Evolutionary conservation across 2,888 invertebrate genomes (phyloP).

Genomic region (Aethes cnicana): DNA sequence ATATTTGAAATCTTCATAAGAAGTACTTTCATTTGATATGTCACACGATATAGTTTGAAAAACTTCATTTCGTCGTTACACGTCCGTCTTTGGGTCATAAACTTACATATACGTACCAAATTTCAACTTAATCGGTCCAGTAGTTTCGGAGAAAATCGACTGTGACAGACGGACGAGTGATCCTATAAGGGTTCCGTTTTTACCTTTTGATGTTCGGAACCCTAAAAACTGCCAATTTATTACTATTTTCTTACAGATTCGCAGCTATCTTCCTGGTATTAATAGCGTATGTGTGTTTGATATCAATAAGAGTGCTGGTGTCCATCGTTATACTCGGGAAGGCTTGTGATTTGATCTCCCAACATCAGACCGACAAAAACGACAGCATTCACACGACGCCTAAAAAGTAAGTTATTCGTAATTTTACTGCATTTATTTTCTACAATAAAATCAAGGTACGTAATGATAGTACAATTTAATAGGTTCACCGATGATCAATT

Average conservation of each 20-base stretch:
- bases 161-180: no score
- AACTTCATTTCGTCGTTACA: no score
- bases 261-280: slow-evolving; percentile 88
- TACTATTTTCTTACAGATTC: slow-evolving; percentile 61
- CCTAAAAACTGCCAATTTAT: neutral
- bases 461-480: no score
- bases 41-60: no score
- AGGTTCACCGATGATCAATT: no score
- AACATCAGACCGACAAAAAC: slow-evolving; percentile 83
- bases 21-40: no score
- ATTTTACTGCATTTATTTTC: no score
- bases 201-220: neutral
- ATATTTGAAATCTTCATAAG: no score
- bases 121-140: no score
- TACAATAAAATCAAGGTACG: neutral
- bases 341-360: slow-evolving; percentile 93
- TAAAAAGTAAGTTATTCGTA: slow-evolving; percentile 57
- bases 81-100: no score
- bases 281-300: slow-evolving; percentile 89
- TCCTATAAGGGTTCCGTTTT: neutral
- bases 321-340: slow-evolving; percentile 95
- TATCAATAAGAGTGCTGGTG: slow-evolving; percentile 89
- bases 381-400: slow-evolving; percentile 74
- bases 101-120: no score
- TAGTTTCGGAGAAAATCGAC: no score